These are phyloP conservation scores for Cerastis rubricosa DNA, from an alignment of 2,888 invertebrate genomes.

Conservation along the genomic window DNA sequence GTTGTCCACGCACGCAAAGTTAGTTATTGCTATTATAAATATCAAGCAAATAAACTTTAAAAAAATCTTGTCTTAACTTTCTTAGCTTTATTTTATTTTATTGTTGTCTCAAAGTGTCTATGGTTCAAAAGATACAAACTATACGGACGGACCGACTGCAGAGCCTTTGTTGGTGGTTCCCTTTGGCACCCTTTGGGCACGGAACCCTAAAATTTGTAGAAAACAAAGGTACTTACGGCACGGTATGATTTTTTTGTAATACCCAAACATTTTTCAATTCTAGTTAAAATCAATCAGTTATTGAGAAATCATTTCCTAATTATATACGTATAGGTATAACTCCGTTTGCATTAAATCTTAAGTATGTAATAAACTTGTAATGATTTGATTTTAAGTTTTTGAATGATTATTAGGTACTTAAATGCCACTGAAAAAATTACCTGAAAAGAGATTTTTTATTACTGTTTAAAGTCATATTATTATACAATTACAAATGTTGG, in stretches of 20 bases:
- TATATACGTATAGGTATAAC: neutral
- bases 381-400: neutral
- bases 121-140: neutral
- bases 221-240: constrained; percentile 32
- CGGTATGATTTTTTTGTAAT: neutral
- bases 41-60: neutral
- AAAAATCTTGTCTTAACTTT: neutral
- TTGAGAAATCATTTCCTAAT: neutral
- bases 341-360: neutral
- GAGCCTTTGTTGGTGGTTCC: neutral
- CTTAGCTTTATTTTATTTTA: neutral
- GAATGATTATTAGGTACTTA: constrained; percentile 9
- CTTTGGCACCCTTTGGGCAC: neutral
- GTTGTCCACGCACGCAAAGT: too few relatives aligned
- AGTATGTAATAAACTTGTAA: constrained; percentile 16
- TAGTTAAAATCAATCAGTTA: neutral
- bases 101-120: neutral
- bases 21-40: neutral
- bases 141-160: neutral
- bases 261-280: constrained; percentile 6
- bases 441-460: neutral
- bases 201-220: neutral
- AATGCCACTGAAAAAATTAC: constrained; percentile 1
- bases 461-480: too few relatives aligned
- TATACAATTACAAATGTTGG: too few relatives aligned